These are phyloP conservation scores for Rhodeus uyekii DNA, from an alignment of 2,797 vertebrate genomes.

Conservation along the genomic window DNA sequence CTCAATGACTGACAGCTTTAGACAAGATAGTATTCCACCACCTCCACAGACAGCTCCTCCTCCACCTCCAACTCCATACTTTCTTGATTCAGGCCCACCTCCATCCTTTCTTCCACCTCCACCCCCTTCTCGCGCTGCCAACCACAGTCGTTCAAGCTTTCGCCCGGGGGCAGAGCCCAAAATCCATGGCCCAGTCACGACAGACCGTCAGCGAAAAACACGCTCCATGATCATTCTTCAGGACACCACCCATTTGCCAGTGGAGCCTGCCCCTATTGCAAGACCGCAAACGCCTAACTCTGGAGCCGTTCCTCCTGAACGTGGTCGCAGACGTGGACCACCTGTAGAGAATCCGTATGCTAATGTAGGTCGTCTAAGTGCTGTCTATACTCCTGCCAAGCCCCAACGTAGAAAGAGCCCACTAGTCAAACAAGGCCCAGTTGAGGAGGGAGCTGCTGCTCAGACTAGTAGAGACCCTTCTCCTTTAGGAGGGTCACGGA, in stretches of 20 bases:
- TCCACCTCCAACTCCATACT: slow-evolving; percentile 88
- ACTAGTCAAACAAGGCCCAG: slow-evolving; percentile 93
- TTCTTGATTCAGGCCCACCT: slow-evolving; percentile 90
- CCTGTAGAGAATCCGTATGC: slow-evolving; percentile 94
- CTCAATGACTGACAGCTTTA: slow-evolving; percentile 92
- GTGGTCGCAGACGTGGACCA: slow-evolving; percentile 71
- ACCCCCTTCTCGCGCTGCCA: slow-evolving; percentile 86
- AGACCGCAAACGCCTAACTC: slow-evolving; percentile 74
- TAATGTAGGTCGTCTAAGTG: slow-evolving; percentile 89
- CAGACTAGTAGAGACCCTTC: slow-evolving; percentile 53
- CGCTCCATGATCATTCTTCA: slow-evolving; percentile 99
- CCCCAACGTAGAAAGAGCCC: slow-evolving; percentile 96
- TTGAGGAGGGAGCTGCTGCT: slow-evolving; percentile 86
- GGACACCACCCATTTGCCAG: slow-evolving; percentile 84
- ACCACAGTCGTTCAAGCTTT: slow-evolving; percentile 92
- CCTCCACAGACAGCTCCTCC: slow-evolving; percentile 93
- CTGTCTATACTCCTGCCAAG: slow-evolving; percentile 89
- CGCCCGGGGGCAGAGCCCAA: slow-evolving; percentile 91
- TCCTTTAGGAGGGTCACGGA: slow-evolving; percentile 68
- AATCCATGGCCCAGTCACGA: slow-evolving; percentile 81
- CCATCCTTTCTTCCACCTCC: slow-evolving; percentile 93
- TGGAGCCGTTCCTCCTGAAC: slow-evolving; percentile 77
- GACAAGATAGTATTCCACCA: slow-evolving; percentile 88
- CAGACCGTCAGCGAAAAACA: slow-evolving; percentile 92
- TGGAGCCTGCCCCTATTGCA: slow-evolving; percentile 75